Base-by-base conservation (phyloP, 2,888 invertebrate species). In the Chloromyia formosa region DNA sequence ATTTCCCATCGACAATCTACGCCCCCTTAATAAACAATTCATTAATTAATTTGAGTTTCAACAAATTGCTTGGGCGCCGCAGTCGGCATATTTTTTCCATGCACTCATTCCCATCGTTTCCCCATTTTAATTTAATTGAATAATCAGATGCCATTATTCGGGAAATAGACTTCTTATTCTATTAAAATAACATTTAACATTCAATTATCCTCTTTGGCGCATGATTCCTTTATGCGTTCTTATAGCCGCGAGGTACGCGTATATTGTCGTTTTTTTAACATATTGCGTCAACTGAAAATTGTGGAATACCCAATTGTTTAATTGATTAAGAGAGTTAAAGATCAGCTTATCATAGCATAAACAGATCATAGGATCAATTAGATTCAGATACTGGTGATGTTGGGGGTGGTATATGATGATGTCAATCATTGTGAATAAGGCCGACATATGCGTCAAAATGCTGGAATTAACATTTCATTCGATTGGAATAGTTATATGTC, bases 361-460 rank as follows among this genome's bases (percentile, higher is more conserved):
- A 71, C 71, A 71, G 71, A 71, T 71, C 71, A 58, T 20, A 56
- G 22, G 71, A 71, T 71, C 71, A 71, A 71, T 71, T 71, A 58
- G 56, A 14, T 66, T 22, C n/a, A 14, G 49, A 49, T 66, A 49
- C 7, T 5, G 23, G 22, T 9, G 42, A 49, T 49, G 71, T 71
- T 40, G 56, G 22, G 71, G 71, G 71, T 71, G 56, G 5, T 18
- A 58, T 10, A 49, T n/a, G 49, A 49, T 5, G 16, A 49, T 49
- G 5, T 49, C 4, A n/a, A 12, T n/a, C n/a, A n/a, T n/a, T n/a
- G 42, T 42, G 42, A 42, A 42, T 9, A 12, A 42, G 42, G 12
- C 42, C 12, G 16, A 49, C 16, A n/a, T 49, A n/a, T 49, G 12
- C 16, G 12, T 1, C 2, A n/a, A 49, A 49, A 49, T 49, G 12